Evolutionary conservation across 2,888 invertebrate genomes (phyloP), one percentile per base, ranked within the genome.

Genomic region (Venusia cambrica): DNA sequence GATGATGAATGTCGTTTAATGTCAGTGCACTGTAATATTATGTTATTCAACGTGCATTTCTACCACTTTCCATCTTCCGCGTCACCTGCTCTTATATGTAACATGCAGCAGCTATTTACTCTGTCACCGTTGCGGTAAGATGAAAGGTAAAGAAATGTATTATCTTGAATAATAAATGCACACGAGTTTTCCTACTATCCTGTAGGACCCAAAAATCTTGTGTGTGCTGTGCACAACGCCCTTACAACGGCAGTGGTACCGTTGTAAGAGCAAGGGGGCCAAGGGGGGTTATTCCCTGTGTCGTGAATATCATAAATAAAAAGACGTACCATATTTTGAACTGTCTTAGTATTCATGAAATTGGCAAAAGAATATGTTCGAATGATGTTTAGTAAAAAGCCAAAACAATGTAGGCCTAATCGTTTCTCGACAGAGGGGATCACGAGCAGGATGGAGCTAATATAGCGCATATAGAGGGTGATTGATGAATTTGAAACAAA

Each of bases 401-500:
- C 10, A 5, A 10, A 9, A 20, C 2, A 10, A 20, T 10, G 4
- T 2, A 9, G 10, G 2, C 9, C 5, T 3, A 4, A 9, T 20
- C 10, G 3, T 20, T 9, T 8, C 4, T 2, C 9, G 9, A 12
- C 1, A 2, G 12, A 9, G 3, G 21, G 21, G 21, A 3, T 5
- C 12, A 20, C n/a, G n/a, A 21, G 17, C 29, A 38, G 33, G 38
- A 38, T 17, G 25, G 12, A 20, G 16, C 13, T 24, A 27, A 37
- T 31, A 26, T 16, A 13, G 7, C 15, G 19, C 19, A 6, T 14
- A 25, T 8, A 19, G 5, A 14, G 9, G 24, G 27, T 30, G 40
- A 30, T 24, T 41, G 38, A 38, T 45, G 41, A 38, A 38, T 41
- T 41, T 41, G 35, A 16, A 31, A 17, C 18, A 25, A 15, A 17